A percentile compares a stretch with the other conserved stretches of the same genome.
phyloP scores from a whole-genome alignment of 2,888 invertebrate genomes.

The Philonicus albiceps region DNA sequence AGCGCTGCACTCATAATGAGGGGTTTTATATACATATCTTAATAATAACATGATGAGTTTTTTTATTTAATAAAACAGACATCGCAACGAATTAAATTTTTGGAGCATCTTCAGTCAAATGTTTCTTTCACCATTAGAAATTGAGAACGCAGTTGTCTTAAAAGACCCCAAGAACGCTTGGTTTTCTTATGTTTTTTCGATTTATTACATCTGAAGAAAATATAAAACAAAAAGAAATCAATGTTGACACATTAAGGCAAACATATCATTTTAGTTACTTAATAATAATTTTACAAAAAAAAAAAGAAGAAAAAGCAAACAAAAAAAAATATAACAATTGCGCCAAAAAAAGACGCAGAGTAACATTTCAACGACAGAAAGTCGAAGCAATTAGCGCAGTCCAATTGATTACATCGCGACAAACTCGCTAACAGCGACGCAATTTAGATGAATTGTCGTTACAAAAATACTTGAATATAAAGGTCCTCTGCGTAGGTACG shows the following conservation, averaged over 20 bases:
- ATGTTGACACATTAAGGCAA: neutral
- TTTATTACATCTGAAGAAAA: neutral
- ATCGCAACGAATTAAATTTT: neutral
- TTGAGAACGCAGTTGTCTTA: neutral
- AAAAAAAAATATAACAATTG: neutral
- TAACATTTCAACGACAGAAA: neutral
- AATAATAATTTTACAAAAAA: neutral
- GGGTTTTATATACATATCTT: neutral
- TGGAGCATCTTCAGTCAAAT: neutral
- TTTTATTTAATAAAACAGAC: neutral
- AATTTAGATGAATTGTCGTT: slow-evolving; percentile 23
- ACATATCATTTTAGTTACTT: neutral
- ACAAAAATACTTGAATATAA: slow-evolving; percentile 30
- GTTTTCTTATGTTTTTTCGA: neutral
- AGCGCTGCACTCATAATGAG: neutral
- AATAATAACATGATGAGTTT: neutral
- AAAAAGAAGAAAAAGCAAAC: neutral
- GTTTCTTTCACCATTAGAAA: neutral
- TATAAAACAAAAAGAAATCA: neutral
- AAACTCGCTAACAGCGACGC: slow-evolving; percentile 12
- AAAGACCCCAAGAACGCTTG: neutral
- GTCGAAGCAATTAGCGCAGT: neutral
- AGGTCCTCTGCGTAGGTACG: slow-evolving; percentile 20
- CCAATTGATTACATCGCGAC: neutral
- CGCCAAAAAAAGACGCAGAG: neutral